Base-by-base conservation (phyloP, 2,113 vertebrate species). In the Ranitomeya variabilis region DNA sequence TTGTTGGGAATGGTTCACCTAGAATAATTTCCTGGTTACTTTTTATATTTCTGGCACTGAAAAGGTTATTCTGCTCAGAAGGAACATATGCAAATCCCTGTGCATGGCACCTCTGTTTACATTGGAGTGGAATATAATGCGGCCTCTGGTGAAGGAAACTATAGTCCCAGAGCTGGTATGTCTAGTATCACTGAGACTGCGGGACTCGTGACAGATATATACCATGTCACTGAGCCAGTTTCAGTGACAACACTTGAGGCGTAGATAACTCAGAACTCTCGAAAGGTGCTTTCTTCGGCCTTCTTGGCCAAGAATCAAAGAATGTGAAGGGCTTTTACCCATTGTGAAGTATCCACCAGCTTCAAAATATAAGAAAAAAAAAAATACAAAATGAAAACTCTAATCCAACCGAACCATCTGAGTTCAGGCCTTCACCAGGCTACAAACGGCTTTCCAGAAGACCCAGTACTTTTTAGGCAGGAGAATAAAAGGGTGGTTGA, bases 151-250 rank as follows among this genome's bases (percentile, higher is more conserved):
- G 54, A 45, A 71, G 84, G 84, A 76, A 85, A 73, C 81, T 54
- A 60, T 23, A 77, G 71, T 86, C 57, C 84, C 52, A 57, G 10
- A 54, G 57, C 71, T 64, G 84, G 76, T 66, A 87, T 54, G 60
- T 78, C 74, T 66, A 60, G 85, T 86, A 62, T 86, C 85, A 54
- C 7, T 87, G 57, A 76, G 54, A 85, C 13, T 45, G 73, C 4
- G 51, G 19, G 18, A 80, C 26, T 45, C 15, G 54, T 45, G n/a
- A 77, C 74, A 45, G 52, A 54, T 26, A 31, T 51, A 87, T 80
- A 87, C 76, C 79, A 62, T 76, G 85, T 79, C 74, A 66, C 85
- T 10, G 13, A 26, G 45, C 85, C 60, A 8, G 85, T 87, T 66
- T 80, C 21, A 31, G 11, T 26, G 60, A 54, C 23, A 74, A 74